Base-by-base conservation (phyloP, 1,140 invertebrate genomes). In the Megathymus violae region DNA sequence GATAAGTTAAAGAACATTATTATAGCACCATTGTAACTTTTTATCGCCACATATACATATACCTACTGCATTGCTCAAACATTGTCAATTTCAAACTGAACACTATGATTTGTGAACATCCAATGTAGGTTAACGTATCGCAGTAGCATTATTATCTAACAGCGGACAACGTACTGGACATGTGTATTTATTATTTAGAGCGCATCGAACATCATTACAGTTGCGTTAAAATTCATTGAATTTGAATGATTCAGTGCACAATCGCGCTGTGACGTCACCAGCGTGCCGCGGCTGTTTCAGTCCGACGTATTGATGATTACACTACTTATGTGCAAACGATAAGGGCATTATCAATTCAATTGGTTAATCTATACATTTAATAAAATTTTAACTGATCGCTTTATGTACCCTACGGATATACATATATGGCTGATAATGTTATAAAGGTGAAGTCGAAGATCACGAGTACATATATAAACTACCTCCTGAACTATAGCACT, bases 141-240 rank as follows among this genome's bases (percentile, higher is more conserved):
- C 5, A 22, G 13, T 19, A 36, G 6, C 25, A 46, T 13, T 38
- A 43, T 56, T 58, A 58, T 58, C 52, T 58, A 58, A 46, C 52
- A 44, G 36, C 40, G 16, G 13, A 44, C 41, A 44, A 34, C 11
- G n/a, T n/a, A n/a, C 13, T 25, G 25, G 22, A 34, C 52, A 58
- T 41, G 27, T 31, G 14, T 41, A 31, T 58, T 58, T 46, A 58
- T 46, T 58, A 58, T 58, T 58, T 58, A 58, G 54, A 58, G 54
- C 54, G 54, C 41, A 58, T 58, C 54, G 41, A 44, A 46, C 54
- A 58, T 58, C 54, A 58, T 58, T 58, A 58, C 54, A 46, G 54
- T 46, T 58, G 27, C 54, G 54, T 58, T 58, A 58, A 58, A 58
- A 58, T 58, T 58, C 54, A 58, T 36, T 58, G 54, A 58, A 58